phyloP scores from a whole-genome alignment of 2,113 vertebrate genomes.

The Istiophorus platypterus region DNA sequence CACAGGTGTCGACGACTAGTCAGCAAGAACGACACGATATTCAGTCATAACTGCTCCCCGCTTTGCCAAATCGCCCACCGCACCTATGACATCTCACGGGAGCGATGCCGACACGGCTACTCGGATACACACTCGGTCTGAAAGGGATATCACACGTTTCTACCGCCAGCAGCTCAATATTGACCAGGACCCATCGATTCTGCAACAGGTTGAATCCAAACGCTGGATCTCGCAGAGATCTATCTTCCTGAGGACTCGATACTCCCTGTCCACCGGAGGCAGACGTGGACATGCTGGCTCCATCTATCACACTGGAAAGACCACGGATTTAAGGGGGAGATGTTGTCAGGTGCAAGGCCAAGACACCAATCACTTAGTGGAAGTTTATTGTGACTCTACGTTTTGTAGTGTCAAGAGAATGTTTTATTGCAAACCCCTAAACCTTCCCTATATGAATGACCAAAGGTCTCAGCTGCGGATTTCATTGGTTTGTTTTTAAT shows the following conservation, averaged over 20 bases:
- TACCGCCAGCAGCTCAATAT: too few species aligned
- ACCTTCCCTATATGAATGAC: rapidly evolving
- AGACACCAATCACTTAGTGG: slow-evolving; percentile 29
- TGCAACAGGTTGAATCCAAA: not conserved
- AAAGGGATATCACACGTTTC: too few species aligned
- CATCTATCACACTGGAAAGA: slow-evolving; percentile 26
- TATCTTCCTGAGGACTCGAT: not conserved
- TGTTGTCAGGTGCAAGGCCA: slow-evolving; percentile 34
- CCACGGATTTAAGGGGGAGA: slow-evolving; percentile 38
- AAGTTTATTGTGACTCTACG: not conserved
- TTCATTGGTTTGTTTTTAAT: not conserved
- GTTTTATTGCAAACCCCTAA: not conserved
- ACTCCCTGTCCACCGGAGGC: not conserved
- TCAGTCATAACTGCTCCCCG: too few species aligned
- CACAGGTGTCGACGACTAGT: not conserved
- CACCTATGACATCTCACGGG: too few species aligned
- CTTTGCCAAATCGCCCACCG: too few species aligned
- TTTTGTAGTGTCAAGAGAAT: slow-evolving; percentile 2
- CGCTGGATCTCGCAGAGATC: not conserved
- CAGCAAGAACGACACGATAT: too few species aligned
- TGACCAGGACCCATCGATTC: too few species aligned
- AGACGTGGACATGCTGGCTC: not conserved
- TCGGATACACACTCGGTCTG: too few species aligned
- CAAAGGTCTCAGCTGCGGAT: not conserved
- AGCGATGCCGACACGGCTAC: too few species aligned